Conservation (phyloP, 2,797 vertebrate species). For the Gambelia wislizenii region DNA sequence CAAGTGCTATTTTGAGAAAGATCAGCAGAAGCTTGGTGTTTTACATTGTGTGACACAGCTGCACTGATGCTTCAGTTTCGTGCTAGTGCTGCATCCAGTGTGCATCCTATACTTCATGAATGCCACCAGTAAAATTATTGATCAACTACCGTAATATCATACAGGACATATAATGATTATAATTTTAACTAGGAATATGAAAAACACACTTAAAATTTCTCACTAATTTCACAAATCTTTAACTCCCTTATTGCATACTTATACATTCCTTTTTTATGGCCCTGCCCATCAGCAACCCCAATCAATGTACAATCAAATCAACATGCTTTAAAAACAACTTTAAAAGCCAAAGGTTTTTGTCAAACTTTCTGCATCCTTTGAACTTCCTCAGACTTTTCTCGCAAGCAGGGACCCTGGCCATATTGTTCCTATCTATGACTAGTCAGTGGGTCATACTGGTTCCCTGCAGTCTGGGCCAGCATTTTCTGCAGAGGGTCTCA, state of each 20-base stretch:
- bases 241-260: too few relatives aligned
- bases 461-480: background rate
- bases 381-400: background rate
- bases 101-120: background rate
- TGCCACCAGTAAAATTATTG: background rate
- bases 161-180: background rate
- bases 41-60: background rate
- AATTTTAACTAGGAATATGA: background rate
- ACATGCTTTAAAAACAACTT: too few relatives aligned
- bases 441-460: background rate
- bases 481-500: background rate
- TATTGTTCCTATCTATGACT: background rate
- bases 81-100: background rate
- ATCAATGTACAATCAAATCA: too few relatives aligned
- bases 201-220: background rate
- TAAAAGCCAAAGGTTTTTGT: too few relatives aligned
- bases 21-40: background rate
- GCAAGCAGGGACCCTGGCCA: background rate
- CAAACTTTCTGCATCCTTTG: background rate
- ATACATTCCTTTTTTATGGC: too few relatives aligned
- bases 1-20: slow-evolving; percentile 30
- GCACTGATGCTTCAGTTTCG: background rate
- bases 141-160: background rate
- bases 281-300: too few relatives aligned
- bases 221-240: too few relatives aligned